phyloP scores from a whole-genome alignment of 2,113 vertebrate genomes.

The Pipra filicauda region DNA sequence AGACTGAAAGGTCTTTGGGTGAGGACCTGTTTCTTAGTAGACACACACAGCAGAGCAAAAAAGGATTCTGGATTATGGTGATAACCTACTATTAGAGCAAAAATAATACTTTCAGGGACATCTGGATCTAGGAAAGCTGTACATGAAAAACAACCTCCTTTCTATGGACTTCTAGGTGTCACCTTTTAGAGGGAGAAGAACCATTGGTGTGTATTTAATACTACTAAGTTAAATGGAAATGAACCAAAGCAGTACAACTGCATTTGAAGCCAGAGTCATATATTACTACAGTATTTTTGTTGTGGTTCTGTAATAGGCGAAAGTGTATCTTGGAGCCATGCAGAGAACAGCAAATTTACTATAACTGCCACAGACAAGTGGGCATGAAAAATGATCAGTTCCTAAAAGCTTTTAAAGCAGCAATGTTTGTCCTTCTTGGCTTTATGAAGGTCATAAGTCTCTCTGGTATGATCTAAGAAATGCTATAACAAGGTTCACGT shows the following conservation, averaged over 20 bases:
- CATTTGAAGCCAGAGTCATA: not conserved
- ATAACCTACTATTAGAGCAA: not conserved
- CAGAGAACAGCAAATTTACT: conserved; percentile 57
- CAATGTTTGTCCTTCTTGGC: conserved; percentile 35
- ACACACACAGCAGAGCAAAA: not conserved
- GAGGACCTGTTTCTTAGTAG: not conserved
- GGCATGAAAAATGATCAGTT: conserved; percentile 35
- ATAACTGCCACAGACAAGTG: conserved; percentile 20
- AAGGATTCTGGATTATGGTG: not conserved
- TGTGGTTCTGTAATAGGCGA: conserved; percentile 23
- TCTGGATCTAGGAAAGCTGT: not conserved
- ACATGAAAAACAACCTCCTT: not conserved
- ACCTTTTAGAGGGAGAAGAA: not conserved
- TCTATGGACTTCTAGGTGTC: not conserved
- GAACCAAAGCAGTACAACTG: not conserved
- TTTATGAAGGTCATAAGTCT: conserved; percentile 60
- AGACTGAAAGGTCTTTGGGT: not conserved
- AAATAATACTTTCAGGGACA: not conserved
- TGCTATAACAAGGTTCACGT: conserved; percentile 37
- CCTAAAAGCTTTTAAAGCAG: conserved; percentile 41
- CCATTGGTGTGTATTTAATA: not conserved
- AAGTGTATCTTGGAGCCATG: conserved; percentile 33
- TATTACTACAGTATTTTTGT: conserved; percentile 13
- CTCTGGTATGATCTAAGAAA: conserved; percentile 36
- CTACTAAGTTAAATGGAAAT: not conserved